Evolutionary conservation across 2,113 vertebrate species (phyloP), one percentile per base, ranked within the genome.

Genomic region (Pachypanchax playfairii): DNA sequence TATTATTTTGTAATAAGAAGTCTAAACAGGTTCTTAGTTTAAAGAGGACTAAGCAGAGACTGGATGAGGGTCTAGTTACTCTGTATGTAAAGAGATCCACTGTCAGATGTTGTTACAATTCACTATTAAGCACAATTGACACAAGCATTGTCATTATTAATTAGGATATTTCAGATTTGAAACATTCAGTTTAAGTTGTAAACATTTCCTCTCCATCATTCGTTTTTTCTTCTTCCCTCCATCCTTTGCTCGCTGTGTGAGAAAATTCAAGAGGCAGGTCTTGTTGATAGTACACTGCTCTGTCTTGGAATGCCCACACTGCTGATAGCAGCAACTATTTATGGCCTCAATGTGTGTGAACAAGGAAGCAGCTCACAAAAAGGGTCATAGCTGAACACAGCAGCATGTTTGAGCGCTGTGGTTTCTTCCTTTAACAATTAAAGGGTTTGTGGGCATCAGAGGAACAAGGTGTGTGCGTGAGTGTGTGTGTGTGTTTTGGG

Each of bases 311-410:
- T 83, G 82, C 64, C 79, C 70, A 49, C 62, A 24, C 24, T 66
- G 74, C 77, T 84, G 85, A 87, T 89, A 86, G 73, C 65, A 10
- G 48, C 1, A 15, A 55, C 81, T 89, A 87, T 89, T 89, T 89
- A 57, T 86, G 85, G 80, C 63, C 46, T 41, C 63, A 49, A 48
- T 65, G 76, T 84, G 81, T 84, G 82, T 79, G 80, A 86, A 85
- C 73, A 31, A 72, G 69, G 36, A 62, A 65, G 70, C 54, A 2
- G 25, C 62, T 58, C 62, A 73, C 52, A 65, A 51, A 63, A 51
- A 12, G 33, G 29, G 31, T 73, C 58, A 61, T 50, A 66, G 53
- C 60, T 77, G 64, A 77, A 41, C 51, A 26, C 62, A 67, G 44
- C 52, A 60, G 46, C 65, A 47, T 46, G 59, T 52, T 58, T 46